phyloP scores from a whole-genome alignment of 1,140 invertebrate genomes.

The Lepidotrigona ventralis region DNA sequence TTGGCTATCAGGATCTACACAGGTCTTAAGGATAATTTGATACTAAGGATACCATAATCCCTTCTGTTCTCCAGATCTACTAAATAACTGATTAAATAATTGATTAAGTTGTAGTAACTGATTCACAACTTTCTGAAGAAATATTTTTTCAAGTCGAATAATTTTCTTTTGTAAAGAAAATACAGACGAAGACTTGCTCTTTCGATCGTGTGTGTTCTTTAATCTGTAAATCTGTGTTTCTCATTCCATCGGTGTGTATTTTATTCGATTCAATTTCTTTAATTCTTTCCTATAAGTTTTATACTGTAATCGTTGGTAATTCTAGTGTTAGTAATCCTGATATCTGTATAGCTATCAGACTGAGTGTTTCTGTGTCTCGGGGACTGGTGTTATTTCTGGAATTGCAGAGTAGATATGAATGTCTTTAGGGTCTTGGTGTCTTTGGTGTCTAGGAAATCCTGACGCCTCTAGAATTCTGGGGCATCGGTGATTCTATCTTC shows the following conservation, averaged over 20 bases:
- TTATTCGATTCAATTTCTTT: too few species aligned
- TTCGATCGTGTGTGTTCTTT: not conserved
- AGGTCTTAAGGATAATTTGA: not conserved
- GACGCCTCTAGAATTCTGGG: not conserved
- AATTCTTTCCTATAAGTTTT: not conserved
- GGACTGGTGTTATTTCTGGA: not conserved
- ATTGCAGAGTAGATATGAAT: not conserved
- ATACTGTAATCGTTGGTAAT: not conserved
- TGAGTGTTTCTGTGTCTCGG: not conserved
- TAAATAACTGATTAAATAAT: not conserved
- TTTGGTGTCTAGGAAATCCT: not conserved
- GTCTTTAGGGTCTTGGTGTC: not conserved
- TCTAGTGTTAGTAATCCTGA: not conserved
- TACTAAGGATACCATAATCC: not conserved
- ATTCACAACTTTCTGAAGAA: not conserved
- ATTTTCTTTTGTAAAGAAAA: not conserved
- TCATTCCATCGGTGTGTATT: too few species aligned
- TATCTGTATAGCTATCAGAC: not conserved
- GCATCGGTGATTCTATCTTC: not conserved
- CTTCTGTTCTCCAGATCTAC: not conserved
- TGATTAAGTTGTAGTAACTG: not conserved
- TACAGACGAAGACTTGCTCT: not conserved
- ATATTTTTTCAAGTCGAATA: not conserved
- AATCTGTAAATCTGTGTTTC: too few species aligned
- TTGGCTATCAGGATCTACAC: not conserved